Percentiles rank a stretch among this genome's conserved stretches.
These are phyloP conservation scores for Nemotelus nigrinus DNA, from an alignment of 2,888 invertebrate species.

Conservation along the genomic window DNA sequence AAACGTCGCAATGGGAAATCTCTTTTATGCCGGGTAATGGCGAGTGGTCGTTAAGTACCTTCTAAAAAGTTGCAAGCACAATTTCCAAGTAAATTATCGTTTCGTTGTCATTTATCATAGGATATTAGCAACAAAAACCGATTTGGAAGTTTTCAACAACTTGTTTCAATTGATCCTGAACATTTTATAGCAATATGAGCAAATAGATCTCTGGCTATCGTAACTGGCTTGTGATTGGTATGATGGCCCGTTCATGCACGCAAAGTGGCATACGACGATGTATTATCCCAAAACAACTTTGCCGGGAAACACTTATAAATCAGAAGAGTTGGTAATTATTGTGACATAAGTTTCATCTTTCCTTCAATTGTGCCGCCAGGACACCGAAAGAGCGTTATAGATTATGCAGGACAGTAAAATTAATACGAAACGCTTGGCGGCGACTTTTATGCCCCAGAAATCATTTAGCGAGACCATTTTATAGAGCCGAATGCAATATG, in stretches of 20 bases:
- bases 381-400: constrained; percentile 19
- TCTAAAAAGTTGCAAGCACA: constrained; percentile 33
- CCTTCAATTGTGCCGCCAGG: constrained; percentile 42
- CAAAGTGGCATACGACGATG: constrained; percentile 14
- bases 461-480: constrained; percentile 32
- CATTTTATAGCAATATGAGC: constrained; percentile 37
- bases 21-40: constrained; percentile 32
- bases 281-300: constrained; percentile 40
- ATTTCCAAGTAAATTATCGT: constrained; percentile 39
- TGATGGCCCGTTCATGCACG: constrained; percentile 3
- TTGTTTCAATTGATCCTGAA: constrained; percentile 42
- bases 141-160: constrained; percentile 44
- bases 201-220: constrained; percentile 17
- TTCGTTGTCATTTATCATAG: constrained; percentile 41
- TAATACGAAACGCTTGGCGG: constrained; percentile 35
- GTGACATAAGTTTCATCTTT: constrained; percentile 44
- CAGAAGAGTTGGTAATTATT: constrained; percentile 45
- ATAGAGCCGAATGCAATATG: constrained; percentile 19
- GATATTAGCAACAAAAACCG: constrained; percentile 45
- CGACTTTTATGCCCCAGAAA: constrained; percentile 19
- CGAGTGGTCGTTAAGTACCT: constrained; percentile 38
- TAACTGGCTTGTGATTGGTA: not conserved
- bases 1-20: not conserved
- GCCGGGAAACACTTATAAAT: constrained; percentile 41
- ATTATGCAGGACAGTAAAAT: constrained; percentile 37